Percentiles rank a stretch among this genome's conserved stretches.
Conservation (phyloP, 2,797 vertebrate species). For the Vespertilio murinus region DNA sequence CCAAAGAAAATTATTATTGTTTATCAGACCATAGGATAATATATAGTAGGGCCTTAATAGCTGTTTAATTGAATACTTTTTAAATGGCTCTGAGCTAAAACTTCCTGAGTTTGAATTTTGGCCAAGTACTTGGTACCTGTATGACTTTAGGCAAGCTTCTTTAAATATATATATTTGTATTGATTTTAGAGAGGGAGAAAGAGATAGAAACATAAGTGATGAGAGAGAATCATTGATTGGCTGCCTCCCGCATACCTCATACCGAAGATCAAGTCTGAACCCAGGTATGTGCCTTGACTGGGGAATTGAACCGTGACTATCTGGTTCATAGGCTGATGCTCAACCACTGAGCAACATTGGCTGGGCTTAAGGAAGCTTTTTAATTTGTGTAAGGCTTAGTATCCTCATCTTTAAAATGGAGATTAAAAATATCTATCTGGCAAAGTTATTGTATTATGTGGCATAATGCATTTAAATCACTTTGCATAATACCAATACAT, state of each 20-base stretch:
- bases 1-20: conserved; percentile 32
- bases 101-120: conserved; percentile 46
- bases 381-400: conserved; percentile 26
- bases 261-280: too few relatives aligned
- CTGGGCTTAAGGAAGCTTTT: background rate
- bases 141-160: background rate
- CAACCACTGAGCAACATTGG: too few relatives aligned
- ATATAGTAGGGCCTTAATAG: background rate
- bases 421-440: background rate
- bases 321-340: too few relatives aligned
- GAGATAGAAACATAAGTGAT: too few relatives aligned
- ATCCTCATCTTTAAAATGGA: conserved; percentile 21
- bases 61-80: conserved; percentile 29
- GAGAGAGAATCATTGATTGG: too few relatives aligned
- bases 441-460: conserved; percentile 28
- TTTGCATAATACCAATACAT: background rate
- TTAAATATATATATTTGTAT: background rate
- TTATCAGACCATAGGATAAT: background rate
- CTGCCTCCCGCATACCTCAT: too few relatives aligned
- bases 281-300: too few relatives aligned
- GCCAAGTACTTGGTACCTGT: background rate
- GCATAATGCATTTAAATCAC: conserved; percentile 9
- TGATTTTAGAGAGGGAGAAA: too few relatives aligned
- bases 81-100: conserved; percentile 17
- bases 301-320: too few relatives aligned